phyloP scores from a whole-genome alignment of 1,140 invertebrate genomes.

The Drosophila pectinifera region DNA sequence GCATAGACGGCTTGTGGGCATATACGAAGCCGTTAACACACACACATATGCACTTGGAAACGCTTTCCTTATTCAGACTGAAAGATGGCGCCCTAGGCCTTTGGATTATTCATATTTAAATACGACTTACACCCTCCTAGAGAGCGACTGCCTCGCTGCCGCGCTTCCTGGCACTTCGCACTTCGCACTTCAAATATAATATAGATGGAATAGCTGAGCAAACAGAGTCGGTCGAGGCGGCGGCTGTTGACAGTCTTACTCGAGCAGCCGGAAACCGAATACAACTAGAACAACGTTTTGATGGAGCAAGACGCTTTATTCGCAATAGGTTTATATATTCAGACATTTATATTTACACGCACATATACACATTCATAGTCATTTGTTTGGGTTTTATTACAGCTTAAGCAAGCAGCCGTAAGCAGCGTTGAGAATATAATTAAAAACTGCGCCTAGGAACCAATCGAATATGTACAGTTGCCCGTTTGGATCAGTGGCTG shows the following conservation, averaged over 20 bases:
- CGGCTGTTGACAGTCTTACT: slow-evolving; percentile 33
- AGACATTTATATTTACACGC: slow-evolving; percentile 58
- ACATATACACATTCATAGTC: slow-evolving; percentile 37
- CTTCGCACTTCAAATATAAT: slow-evolving; percentile 28
- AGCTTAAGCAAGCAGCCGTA: slow-evolving; percentile 46
- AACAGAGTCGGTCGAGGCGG: slow-evolving; percentile 18
- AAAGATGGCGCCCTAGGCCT: slow-evolving; percentile 36
- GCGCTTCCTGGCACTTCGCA: slow-evolving; percentile 19
- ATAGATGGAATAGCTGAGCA: slow-evolving; percentile 50
- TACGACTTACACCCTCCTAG: slow-evolving; percentile 34
- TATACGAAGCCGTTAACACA: slow-evolving; percentile 12
- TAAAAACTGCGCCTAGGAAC: slow-evolving; percentile 40
- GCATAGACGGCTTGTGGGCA: slow-evolving; percentile 16
- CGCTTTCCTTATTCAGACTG: slow-evolving; percentile 5
- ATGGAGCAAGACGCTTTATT: slow-evolving; percentile 75
- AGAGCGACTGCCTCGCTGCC: too few relatives aligned
- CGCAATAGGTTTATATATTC: slow-evolving; percentile 61
- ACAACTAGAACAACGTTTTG: slow-evolving; percentile 24
- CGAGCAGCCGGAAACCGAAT: slow-evolving; percentile 25
- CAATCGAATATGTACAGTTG: slow-evolving; percentile 53
- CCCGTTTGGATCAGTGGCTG: slow-evolving; percentile 12
- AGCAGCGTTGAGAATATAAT: slow-evolving; percentile 23
- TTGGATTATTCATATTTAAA: slow-evolving; percentile 78
- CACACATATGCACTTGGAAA: slow-evolving; percentile 34
- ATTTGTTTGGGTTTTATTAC: slow-evolving; percentile 36